Evolutionary conservation across 2,888 invertebrate species (phyloP), one percentile per base, ranked within the genome.

Genomic region (Theristus sp.): DNA sequence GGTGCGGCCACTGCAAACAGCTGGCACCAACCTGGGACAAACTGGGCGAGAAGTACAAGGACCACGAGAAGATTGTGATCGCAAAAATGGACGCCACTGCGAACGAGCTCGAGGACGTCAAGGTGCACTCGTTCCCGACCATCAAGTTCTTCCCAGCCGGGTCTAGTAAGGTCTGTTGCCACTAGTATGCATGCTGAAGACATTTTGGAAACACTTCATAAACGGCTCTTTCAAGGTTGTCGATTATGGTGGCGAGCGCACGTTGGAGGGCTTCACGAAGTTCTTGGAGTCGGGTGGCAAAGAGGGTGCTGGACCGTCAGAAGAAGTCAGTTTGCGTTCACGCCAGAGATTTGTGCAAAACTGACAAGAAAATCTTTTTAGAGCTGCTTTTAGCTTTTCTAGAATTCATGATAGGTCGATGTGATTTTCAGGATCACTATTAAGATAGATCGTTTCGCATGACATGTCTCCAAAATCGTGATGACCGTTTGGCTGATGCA

Each of bases 71-170:
- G 65, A 81, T 96, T 64, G 82, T 98, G 58, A 85, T 99, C 74
- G 94, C 96, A 70, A 98, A 99, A 81, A 94, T 99, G 82, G 98
- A 99, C 79, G 85, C 96, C 64, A 98, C 98, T 61, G 86, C 84
- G 74, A 99, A 99, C 78, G 98, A 99, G 80, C 79, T 98, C 68
- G 91, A 91, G 72, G 89, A 89, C 79, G 86, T 91, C 61, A 91
- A 89, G 79, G 84, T 96, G 74, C 83, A 84, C 66, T 88, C 86
- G 69, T 77, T 89, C 85, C 93, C 93, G 63, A 93, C 91, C 64
- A 83, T 94, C 75, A 90, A 87, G 73, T 80, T 89, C 71, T 99
- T 89, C 82, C 85, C 87, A 69, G 94, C 93, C 80, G 86, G 83
- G 58, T 86, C 87, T 70, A 90, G 89, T 78, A 84, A 89, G 77